Evolutionary conservation across 2,797 vertebrate genomes (phyloP).

Genomic region (Periparus ater): DNA sequence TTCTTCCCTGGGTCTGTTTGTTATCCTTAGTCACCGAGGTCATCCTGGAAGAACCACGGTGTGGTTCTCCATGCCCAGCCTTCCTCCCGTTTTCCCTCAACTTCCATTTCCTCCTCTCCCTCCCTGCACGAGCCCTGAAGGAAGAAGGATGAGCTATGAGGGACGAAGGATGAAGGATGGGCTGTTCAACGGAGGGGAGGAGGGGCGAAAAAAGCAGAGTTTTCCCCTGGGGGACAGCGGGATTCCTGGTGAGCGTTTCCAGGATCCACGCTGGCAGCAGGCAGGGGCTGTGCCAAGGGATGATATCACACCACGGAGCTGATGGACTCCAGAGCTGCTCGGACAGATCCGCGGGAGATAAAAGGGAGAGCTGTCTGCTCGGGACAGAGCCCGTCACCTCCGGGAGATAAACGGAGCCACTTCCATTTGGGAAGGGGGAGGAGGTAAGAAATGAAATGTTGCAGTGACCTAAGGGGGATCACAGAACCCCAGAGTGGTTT

Average conservation of each 20-base stretch:
- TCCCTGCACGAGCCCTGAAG: accelerated
- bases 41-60: background rate
- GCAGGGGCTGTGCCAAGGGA: background rate
- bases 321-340: background rate
- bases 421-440: accelerated
- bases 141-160: background rate
- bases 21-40: background rate
- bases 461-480: accelerated
- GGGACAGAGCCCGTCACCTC: background rate
- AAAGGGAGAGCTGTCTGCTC: background rate
- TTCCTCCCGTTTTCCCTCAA: background rate
- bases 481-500: background rate
- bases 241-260: background rate
- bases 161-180: background rate
- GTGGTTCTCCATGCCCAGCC: background rate
- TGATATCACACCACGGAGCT: background rate
- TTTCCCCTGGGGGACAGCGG: background rate
- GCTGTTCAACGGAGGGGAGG: background rate
- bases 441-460: background rate
- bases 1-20: background rate
- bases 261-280: background rate
- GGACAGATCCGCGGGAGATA: background rate
- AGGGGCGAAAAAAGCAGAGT: background rate
- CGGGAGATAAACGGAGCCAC: background rate
- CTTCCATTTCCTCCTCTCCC: background rate